Evolutionary conservation across 2,113 vertebrate genomes (phyloP).

Genomic region (Rhinogobius similis): DNA sequence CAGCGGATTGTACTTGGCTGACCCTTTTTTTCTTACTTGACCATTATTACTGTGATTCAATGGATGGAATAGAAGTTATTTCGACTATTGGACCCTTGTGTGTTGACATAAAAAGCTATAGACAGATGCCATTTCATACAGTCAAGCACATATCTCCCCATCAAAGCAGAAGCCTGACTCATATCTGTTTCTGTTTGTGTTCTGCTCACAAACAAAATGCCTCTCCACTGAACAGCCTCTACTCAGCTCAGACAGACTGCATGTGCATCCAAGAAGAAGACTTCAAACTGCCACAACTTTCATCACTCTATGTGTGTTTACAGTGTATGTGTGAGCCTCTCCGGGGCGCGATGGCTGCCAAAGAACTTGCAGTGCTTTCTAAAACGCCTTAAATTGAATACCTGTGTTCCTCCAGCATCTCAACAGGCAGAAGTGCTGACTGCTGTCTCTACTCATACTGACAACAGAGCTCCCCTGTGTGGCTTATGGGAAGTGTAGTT

Average conservation of each 20-base stretch:
- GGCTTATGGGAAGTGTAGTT: conserved; percentile 53
- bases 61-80: neutral
- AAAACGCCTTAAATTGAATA: conserved; percentile 41
- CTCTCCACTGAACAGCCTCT: conserved; percentile 32
- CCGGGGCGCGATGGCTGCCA: conserved; percentile 18
- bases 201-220: conserved; percentile 27
- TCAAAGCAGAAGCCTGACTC: conserved; percentile 43
- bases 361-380: conserved; percentile 17
- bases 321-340: conserved; percentile 22
- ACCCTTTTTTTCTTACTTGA: too few relatives aligned
- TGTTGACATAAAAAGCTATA: neutral
- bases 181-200: conserved; percentile 11
- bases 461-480: conserved; percentile 42
- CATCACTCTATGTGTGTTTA: conserved; percentile 20
- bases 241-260: conserved; percentile 39
- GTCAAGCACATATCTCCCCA: conserved; percentile 46
- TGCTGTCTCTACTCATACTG: conserved; percentile 31
- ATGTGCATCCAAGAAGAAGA: conserved; percentile 24
- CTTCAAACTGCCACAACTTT: conserved; percentile 27
- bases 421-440: conserved; percentile 33
- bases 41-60: neutral
- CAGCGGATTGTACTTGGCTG: neutral
- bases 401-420: conserved; percentile 41
- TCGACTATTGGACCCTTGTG: neutral
- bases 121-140: conserved; percentile 13